Conservation (phyloP, 2,888 invertebrate genomes). For the Melanostoma scalare region DNA sequence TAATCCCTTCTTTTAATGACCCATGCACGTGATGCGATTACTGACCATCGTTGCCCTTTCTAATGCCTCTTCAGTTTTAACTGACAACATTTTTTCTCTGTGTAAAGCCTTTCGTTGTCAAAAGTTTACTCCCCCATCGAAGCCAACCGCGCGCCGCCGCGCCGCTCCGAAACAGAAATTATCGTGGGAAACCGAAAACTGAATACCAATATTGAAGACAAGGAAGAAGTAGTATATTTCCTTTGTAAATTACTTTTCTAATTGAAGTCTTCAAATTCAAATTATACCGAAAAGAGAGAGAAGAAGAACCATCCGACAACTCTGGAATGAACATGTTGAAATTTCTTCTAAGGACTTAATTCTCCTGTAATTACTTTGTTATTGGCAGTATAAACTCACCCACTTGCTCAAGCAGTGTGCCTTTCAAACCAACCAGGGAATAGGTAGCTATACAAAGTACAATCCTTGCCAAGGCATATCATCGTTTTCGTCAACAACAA, state of each 20-base stretch:
- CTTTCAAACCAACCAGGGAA: not conserved
- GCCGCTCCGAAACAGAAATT: slow-evolving; percentile 27
- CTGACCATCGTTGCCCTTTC: slow-evolving; percentile 31
- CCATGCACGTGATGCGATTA: slow-evolving; percentile 55
- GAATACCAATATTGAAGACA: slow-evolving; percentile 36
- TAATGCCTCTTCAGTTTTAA: not conserved
- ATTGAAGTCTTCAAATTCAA: slow-evolving; percentile 71
- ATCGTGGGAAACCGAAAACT: slow-evolving; percentile 49
- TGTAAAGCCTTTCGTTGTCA: slow-evolving; percentile 27
- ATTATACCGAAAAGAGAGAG: slow-evolving; percentile 36
- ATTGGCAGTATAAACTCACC: slow-evolving; percentile 62
- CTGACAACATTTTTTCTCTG: slow-evolving; percentile 6
- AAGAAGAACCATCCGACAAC: slow-evolving; percentile 52
- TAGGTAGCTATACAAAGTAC: not conserved
- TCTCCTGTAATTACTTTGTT: slow-evolving; percentile 71
- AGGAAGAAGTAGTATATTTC: slow-evolving; percentile 17
- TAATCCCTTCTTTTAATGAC: slow-evolving; percentile 6
- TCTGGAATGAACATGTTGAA: slow-evolving; percentile 61
- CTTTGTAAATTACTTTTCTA: slow-evolving; percentile 69
- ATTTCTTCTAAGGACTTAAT: slow-evolving; percentile 70
- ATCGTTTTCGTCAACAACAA: slow-evolving; percentile 53
- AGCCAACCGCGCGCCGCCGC: slow-evolving; percentile 2
- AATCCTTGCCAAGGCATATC: slow-evolving; percentile 56
- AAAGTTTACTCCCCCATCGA: slow-evolving; percentile 18
- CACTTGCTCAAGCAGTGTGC: slow-evolving; percentile 23